Percentiles rank a stretch among this genome's conserved stretches.
phyloP scores from a whole-genome alignment of 2,113 vertebrate genomes.

The human region DNA sequence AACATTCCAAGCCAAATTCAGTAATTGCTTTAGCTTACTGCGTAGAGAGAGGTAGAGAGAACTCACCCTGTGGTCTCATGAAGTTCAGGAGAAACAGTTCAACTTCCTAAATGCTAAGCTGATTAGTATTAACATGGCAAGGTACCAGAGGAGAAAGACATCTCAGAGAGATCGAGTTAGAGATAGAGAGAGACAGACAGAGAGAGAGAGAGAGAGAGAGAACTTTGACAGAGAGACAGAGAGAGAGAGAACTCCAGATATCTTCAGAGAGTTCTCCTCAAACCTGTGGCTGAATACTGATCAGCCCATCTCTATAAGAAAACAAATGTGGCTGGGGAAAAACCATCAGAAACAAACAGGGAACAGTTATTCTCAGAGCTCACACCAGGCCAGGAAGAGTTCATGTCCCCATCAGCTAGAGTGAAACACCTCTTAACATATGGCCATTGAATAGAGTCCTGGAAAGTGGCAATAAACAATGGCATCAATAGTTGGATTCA shows the following conservation, averaged over 20 bases:
- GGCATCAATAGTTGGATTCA: not conserved
- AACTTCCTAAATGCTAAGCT: not conserved
- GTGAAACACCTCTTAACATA: not conserved
- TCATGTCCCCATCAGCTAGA: not conserved
- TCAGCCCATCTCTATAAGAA: not conserved
- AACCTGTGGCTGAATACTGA: not conserved
- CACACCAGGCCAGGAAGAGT: not conserved
- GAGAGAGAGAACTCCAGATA: not conserved
- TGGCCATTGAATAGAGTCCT: not conserved
- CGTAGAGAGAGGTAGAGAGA: not conserved
- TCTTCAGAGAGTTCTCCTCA: not conserved
- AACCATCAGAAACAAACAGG: not conserved
- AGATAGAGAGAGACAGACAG: not conserved
- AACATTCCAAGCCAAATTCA: not conserved
- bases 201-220: not conserved
- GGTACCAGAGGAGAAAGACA: not conserved
- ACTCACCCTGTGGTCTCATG: not conserved
- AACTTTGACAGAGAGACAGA: no score
- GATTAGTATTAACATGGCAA: not conserved
- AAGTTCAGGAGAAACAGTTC: not conserved
- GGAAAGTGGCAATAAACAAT: not conserved
- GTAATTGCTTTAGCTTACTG: not conserved
- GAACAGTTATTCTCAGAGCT: not conserved
- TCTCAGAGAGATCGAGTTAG: not conserved
- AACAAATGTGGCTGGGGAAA: not conserved